Evolutionary conservation across 2,113 vertebrate species (phyloP), one percentile per base, ranked within the genome.

Genomic region (Cryptotis parvus): DNA sequence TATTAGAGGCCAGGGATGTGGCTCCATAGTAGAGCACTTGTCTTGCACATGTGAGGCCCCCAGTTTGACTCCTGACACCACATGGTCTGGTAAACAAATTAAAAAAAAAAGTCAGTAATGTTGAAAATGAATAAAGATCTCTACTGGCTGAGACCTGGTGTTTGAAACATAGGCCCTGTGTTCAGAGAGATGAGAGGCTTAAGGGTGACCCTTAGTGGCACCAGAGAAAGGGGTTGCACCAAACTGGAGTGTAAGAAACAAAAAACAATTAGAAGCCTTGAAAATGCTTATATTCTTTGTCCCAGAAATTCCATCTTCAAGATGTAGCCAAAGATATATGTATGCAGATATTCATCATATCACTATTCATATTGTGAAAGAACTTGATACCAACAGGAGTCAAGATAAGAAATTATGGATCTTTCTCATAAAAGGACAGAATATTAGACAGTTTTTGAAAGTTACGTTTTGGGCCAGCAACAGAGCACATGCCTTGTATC

Each of bases 141-240:
- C 4, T 6, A 15, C 26, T 3, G 3, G 31, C 52, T 37, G 43
- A 37, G 11, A 65, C 35, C 43, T 33, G 16, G 29, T 66, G 15
- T 29, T n/a, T 10, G 31, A 68, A 31, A n/a, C n/a, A 2, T 18
- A 69, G n/a, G 66, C 45, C 9, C 45, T 49, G 45, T 49, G 45
- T 49, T 49, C 7, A 33, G 31, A n/a, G 45, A 0, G 11, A 18
- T 0, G 70, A 20, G 0, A 1, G 49, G 69, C 4, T 10, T 16
- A 8, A 11, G 41, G 70, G 26, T 26, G 33, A 33, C 66, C 3
- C 4, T 33, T 22, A 7, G 78, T 1, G 31, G 20, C 58, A 26
- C 0, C 68, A 35, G 31, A 15, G 0, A 27, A 18, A 31, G 16
- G 52, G 8, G 9, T 1, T 15, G 39, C 22, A 4, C 8, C 58